A percentile compares a stretch with the other conserved stretches of the same genome.
Conservation (phyloP, 1,140 invertebrate genomes). For the Drosophila dunni region DNA sequence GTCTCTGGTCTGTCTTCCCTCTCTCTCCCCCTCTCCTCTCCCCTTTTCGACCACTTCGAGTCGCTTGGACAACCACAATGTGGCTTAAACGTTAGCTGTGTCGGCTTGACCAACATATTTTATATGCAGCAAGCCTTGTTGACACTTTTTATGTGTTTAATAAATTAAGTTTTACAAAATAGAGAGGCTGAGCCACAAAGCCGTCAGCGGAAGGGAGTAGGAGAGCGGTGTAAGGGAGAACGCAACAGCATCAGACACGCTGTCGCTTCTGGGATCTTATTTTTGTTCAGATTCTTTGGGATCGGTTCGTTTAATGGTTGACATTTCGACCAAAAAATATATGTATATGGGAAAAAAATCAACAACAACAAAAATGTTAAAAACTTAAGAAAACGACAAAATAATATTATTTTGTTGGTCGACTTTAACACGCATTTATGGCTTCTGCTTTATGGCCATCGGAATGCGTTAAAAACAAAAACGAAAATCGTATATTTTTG, state of each 20-base stretch:
- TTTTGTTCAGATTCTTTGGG: conserved; percentile 8
- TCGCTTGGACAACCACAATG: neutral
- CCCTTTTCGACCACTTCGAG: neutral
- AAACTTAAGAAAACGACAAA: neutral
- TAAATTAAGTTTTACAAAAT: conserved; percentile 80
- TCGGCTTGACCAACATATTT: conserved; percentile 65
- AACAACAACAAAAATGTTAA: neutral
- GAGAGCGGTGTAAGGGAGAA: neutral
- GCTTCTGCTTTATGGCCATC: conserved; percentile 73
- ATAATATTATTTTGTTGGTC: conserved; percentile 60
- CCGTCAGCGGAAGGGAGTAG: neutral
- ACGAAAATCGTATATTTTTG: conserved; percentile 8
- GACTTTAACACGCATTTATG: conserved; percentile 77
- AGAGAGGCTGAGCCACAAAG: conserved; percentile 38
- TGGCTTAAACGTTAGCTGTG: conserved; percentile 22
- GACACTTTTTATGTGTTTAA: conserved; percentile 82
- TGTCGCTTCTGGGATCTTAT: conserved; percentile 28
- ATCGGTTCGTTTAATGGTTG: conserved; percentile 68
- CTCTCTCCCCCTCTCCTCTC: neutral
- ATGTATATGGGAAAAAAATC: no score
- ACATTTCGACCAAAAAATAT: conserved; percentile 53
- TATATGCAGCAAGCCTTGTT: conserved; percentile 76
- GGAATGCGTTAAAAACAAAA: conserved; percentile 65
- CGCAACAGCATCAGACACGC: conserved; percentile 14
- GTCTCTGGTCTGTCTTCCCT: neutral